Evolutionary conservation across 2,797 vertebrate genomes (phyloP), one percentile per base, ranked within the genome.

Genomic region (Sitta carolinensis): DNA sequence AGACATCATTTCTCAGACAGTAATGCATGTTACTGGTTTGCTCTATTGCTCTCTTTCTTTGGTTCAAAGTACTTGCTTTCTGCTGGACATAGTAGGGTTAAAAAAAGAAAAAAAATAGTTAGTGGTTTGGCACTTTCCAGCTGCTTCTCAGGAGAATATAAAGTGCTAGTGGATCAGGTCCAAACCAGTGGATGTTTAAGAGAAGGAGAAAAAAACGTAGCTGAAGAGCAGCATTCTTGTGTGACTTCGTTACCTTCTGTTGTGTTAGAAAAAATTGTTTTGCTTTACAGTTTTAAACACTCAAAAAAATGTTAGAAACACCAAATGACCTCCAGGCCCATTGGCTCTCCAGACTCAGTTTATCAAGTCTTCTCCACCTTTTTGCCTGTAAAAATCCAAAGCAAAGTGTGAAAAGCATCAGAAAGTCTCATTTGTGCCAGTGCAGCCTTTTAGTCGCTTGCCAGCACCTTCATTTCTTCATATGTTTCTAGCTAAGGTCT

Each of bases 401-500:
- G 97, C 97, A 98, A 98, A 97, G 98, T 98, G 97, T 98, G 98
- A 98, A 98, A 98, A 98, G 98, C 97, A 98, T 98, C 98, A 98
- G 98, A 98, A 98, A 97, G 92, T 94, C 97, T 97, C 96, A 96
- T 97, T 97, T 98, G 96, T 98, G 98, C 98, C 98, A 98, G 98
- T 96, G 96, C 97, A 97, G 97, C 95, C 97, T 98, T 98, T 97
- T 97, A 98, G 97, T 97, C 10, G 29, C 97, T 97, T 98, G 98
- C 98, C 98, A 98, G 97, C 96, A 97, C 97, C 98, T 98, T 98
- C 98, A 97, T 98, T 98, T 98, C 97, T 98, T 98, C 98, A 98
- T 98, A 97, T 98, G 98, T 98, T 98, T 98, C 98, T 98, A 98
- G 98, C 98, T 98, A 98, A 98, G 97, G 97, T 98, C 98, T 98